Evolutionary conservation across 2,113 vertebrate species (phyloP).

Genomic region (Megaceryle maxima): DNA sequence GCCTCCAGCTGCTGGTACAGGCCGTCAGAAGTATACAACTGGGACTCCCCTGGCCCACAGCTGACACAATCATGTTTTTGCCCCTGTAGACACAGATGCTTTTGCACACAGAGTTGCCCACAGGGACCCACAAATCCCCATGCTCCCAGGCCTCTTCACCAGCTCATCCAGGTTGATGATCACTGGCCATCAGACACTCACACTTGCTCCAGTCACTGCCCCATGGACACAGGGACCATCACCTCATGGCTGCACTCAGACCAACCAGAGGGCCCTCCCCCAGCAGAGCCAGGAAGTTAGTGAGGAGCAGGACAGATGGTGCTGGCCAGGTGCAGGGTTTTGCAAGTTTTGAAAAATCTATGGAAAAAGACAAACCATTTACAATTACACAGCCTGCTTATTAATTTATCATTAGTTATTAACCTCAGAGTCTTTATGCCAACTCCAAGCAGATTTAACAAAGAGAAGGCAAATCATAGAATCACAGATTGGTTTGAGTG

Average conservation of each 20-base stretch:
- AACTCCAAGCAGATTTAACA: background rate
- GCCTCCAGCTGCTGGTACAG: background rate
- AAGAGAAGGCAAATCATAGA: background rate
- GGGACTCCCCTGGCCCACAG: background rate
- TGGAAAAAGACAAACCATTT: background rate
- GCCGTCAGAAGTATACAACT: background rate
- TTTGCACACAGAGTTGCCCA: background rate
- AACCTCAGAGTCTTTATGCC: background rate
- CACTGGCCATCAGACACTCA: accelerated
- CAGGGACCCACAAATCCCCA: accelerated
- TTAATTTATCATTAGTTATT: background rate
- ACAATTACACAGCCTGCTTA: background rate
- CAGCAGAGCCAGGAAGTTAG: background rate
- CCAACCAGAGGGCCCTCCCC: background rate
- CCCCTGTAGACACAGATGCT: background rate
- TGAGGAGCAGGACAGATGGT: background rate
- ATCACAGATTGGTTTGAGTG: background rate
- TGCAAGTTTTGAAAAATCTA: background rate
- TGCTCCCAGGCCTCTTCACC: background rate
- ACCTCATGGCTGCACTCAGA: accelerated
- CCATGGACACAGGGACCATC: too few relatives aligned
- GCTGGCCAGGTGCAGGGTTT: background rate
- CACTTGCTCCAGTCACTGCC: background rate
- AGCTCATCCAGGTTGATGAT: background rate
- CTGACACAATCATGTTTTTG: background rate